Base-by-base conservation (phyloP, 2,888 invertebrate species). In the Patella depressa region DNA sequence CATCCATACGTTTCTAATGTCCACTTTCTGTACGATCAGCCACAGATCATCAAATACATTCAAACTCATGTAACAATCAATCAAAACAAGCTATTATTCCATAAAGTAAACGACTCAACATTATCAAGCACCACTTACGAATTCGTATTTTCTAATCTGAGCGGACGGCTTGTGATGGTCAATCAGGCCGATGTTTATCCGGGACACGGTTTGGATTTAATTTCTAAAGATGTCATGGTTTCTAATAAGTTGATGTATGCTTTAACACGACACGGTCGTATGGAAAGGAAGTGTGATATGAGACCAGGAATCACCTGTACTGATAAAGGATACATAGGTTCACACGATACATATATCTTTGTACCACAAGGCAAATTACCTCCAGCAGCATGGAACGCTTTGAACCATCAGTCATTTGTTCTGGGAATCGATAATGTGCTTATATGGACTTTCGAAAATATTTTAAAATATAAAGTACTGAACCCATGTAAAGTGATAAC, bases 401-500 rank as follows among this genome's bases (percentile, higher is more conserved):
- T 77, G 17, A 53, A 57, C 24, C n/a, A 45, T 15, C 29, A 54
- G 5, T 54, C 29, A 7, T 69, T 12, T 17, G 34, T 34, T 15
- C 70, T 24, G n/a, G 77, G 77, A 19, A 55, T 77, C 19, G 77
- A 77, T 45, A 59, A 72, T n/a, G 53, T 77, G 17, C 72, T 73
- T 53, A n/a, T 54, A 3, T 77, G 77, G 77, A 24, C 73, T 34
- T 77, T 77, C 53, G 9, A 77, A 17, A 59, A 69, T 70, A 53
- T 71, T n/a, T 59, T 77, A 24, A 15, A 65, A 17, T 77, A 73
- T 34, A 24, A n/a, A n/a, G 77, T 77, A 5, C 69, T 77, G 24
- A 77, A 77, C 73, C 77, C 77, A 12, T 77, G 77, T 69, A 77
- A 77, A 72, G 73, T 77, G 9, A 57, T 77, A 24, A 34, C 45